phyloP scores from a whole-genome alignment of 2,113 vertebrate genomes.

The Cyanoliseus patagonus region DNA sequence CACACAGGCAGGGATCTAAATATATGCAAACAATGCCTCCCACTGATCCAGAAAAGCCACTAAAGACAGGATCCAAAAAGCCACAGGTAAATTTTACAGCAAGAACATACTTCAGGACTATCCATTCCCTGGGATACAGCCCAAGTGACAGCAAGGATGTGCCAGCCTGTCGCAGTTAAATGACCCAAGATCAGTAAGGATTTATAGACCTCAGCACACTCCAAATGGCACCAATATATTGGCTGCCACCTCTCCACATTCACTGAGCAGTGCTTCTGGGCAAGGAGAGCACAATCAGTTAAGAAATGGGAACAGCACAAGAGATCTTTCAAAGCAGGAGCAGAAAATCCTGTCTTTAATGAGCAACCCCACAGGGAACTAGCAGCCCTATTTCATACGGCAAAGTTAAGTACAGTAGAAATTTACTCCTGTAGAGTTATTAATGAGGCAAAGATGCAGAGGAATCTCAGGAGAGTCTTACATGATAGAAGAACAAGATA shows the following conservation, averaged over 20 bases:
- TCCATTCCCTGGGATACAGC: neutral
- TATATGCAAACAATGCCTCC: neutral
- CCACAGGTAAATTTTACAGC: neutral
- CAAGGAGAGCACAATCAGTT: neutral
- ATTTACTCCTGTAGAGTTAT: constrained; percentile 38
- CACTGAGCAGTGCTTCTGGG: neutral
- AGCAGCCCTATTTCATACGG: constrained; percentile 10
- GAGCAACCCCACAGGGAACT: constrained; percentile 36
- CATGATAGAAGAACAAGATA: neutral
- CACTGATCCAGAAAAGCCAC: neutral
- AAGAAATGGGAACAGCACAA: neutral
- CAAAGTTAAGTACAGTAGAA: constrained; percentile 39
- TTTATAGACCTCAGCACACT: constrained; percentile 21
- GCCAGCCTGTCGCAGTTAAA: constrained; percentile 32
- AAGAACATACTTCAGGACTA: neutral
- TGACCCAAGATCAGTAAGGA: constrained; percentile 22
- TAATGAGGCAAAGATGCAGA: neutral
- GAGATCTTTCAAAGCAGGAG: constrained; percentile 31
- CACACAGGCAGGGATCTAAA: neutral
- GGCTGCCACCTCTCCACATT: constrained; percentile 10
- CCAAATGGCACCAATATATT: constrained; percentile 25
- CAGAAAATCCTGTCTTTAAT: constrained; percentile 47
- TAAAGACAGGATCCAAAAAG: neutral
- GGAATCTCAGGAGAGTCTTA: constrained; percentile 1
- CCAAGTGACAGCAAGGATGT: constrained; percentile 11